These are phyloP conservation scores for Cyclura pinguis DNA, from an alignment of 2,797 vertebrate species.

Conservation along the genomic window DNA sequence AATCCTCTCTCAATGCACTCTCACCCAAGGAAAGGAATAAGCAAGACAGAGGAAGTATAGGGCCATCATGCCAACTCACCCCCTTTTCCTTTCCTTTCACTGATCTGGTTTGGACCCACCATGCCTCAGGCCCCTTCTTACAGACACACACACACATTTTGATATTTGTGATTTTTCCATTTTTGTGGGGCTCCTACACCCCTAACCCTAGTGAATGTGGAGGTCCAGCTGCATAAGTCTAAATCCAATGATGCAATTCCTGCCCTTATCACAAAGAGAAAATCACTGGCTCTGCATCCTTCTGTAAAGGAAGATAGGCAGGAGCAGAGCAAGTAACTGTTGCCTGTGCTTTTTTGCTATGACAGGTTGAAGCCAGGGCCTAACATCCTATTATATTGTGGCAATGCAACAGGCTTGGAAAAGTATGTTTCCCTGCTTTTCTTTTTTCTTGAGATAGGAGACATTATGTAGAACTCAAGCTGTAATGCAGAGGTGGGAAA, in stretches of 20 bases:
- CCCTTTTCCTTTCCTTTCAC: too few species aligned
- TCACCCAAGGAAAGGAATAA: too few species aligned
- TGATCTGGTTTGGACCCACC: too few species aligned
- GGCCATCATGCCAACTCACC: too few species aligned
- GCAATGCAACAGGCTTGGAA: neutral
- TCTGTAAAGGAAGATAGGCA: neutral
- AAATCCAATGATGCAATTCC: neutral
- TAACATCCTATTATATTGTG: neutral
- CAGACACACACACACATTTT: too few species aligned
- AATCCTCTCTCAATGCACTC: too few species aligned
- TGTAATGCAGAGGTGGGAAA: neutral
- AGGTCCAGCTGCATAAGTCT: too few species aligned
- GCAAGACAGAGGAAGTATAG: too few species aligned
- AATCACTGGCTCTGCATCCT: neutral
- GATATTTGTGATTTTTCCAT: too few species aligned
- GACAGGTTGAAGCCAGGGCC: neutral
- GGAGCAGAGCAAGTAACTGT: neutral
- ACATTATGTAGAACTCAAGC: neutral
- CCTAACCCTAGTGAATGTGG: too few species aligned
- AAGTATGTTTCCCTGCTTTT: neutral
- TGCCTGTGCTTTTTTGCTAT: neutral
- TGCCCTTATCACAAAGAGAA: neutral
- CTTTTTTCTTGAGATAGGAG: neutral
- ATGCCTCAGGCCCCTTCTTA: too few species aligned
- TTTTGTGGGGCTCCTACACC: too few species aligned